These are phyloP conservation scores for Chirona hameri DNA, from an alignment of 2,888 invertebrate genomes.

Conservation along the genomic window DNA sequence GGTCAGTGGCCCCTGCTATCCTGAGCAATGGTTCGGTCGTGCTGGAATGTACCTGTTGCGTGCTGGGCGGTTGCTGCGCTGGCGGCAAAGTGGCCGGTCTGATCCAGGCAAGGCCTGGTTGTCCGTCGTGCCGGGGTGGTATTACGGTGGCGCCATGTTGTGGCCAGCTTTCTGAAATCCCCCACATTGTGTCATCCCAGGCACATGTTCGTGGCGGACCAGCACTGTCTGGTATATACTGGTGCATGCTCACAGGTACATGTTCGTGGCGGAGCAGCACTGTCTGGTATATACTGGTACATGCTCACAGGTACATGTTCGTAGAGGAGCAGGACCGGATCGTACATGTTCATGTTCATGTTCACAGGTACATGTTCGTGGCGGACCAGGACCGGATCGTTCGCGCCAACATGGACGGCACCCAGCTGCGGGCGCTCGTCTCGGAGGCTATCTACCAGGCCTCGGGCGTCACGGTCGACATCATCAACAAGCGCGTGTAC, in stretches of 20 bases:
- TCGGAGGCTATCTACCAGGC: constrained; percentile 92
- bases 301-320: constrained; percentile 41
- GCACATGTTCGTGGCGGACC: no score
- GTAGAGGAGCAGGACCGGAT: constrained; percentile 47
- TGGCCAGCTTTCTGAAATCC: no score
- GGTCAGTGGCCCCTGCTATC: no score
- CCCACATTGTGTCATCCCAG: no score
- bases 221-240: constrained; percentile 56
- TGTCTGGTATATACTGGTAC: constrained; percentile 71
- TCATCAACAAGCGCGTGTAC: constrained; percentile 82
- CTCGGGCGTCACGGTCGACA: constrained; percentile 84
- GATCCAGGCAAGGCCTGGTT: no score
- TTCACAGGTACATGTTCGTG: constrained; percentile 54
- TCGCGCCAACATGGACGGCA: constrained; percentile 92
- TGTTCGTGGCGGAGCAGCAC: constrained; percentile 56
- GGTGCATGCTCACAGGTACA: constrained; percentile 60
- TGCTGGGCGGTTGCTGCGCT: no score
- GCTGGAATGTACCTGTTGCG: no score
- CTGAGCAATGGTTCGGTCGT: no score
- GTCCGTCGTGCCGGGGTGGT: no score
- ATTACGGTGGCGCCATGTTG: no score
- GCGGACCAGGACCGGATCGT: constrained; percentile 56
- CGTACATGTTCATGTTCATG: constrained; percentile 54
- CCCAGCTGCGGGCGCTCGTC: constrained; percentile 73
- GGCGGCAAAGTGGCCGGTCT: no score